Conservation (phyloP, 2,113 vertebrate species). For the Benitochromis conjunctus region DNA sequence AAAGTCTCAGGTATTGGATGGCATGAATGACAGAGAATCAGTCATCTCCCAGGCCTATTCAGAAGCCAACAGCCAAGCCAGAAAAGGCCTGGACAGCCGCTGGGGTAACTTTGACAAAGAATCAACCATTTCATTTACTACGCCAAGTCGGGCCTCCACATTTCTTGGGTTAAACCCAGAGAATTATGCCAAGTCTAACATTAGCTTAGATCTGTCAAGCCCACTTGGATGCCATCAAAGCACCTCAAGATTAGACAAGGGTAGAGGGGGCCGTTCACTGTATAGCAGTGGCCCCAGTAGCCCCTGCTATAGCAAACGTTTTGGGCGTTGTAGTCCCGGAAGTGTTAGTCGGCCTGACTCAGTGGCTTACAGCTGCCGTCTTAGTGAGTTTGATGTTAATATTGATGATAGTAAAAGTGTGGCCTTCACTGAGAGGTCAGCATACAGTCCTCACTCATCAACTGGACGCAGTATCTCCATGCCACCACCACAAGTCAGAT, state of each 20-base stretch:
- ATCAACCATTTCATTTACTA: constrained; percentile 67
- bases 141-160: constrained; percentile 77
- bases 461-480: constrained; percentile 86
- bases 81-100: constrained; percentile 80
- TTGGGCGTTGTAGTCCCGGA: constrained; percentile 67
- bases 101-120: constrained; percentile 82
- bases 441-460: constrained; percentile 75
- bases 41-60: constrained; percentile 80
- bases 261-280: constrained; percentile 16
- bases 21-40: constrained; percentile 66
- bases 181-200: constrained; percentile 73
- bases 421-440: constrained; percentile 74
- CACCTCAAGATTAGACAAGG: constrained; percentile 68
- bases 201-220: constrained; percentile 79
- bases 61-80: constrained; percentile 69
- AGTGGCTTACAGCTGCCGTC: constrained; percentile 73
- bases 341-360: constrained; percentile 76
- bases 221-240: constrained; percentile 70
- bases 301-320: constrained; percentile 65
- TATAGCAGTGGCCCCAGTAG: constrained; percentile 60
- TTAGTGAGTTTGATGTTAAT: constrained; percentile 79
- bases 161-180: constrained; percentile 72
- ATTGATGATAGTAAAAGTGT: constrained; percentile 72
- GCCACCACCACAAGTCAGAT: constrained; percentile 81
- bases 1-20: constrained; percentile 56